Percentiles rank a stretch among this genome's conserved stretches.
Conservation (phyloP, 2,888 invertebrate genomes). For the Aporophyla nigra region DNA sequence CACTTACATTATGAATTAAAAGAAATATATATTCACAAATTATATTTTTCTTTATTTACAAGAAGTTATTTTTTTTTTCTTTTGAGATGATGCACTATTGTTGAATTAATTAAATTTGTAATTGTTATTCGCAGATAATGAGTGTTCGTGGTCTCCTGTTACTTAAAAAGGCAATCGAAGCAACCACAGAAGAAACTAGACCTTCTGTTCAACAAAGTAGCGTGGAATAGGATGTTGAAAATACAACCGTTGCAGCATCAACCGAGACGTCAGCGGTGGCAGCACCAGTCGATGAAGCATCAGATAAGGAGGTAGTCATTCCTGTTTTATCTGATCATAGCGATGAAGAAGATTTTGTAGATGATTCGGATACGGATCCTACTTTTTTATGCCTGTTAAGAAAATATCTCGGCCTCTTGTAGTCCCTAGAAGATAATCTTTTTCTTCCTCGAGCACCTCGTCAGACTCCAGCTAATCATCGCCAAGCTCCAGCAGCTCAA, state of each 20-base stretch:
- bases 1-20: background rate
- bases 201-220: constrained; percentile 4
- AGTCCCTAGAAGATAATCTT: too few species aligned
- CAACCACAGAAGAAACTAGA: background rate
- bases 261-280: background rate
- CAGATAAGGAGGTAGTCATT: background rate
- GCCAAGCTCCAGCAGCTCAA: too few species aligned
- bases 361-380: too few species aligned
- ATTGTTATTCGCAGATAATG: constrained; percentile 3
- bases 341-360: constrained; percentile 4
- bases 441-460: too few species aligned
- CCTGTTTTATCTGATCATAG: background rate
- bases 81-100: background rate
- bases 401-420: too few species aligned
- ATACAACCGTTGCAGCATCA: background rate
- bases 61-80: background rate
- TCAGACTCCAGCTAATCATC: too few species aligned
- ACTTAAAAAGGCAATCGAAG: background rate
- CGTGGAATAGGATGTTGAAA: constrained; percentile 5
- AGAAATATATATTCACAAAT: background rate
- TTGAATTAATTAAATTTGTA: constrained; percentile 1
- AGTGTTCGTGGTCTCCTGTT: constrained; percentile 4
- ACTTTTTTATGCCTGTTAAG: too few species aligned
- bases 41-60: background rate
- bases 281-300: constrained; percentile 4